Base-by-base conservation (phyloP, 1,140 invertebrate species). In the Pararge aegeria region DNA sequence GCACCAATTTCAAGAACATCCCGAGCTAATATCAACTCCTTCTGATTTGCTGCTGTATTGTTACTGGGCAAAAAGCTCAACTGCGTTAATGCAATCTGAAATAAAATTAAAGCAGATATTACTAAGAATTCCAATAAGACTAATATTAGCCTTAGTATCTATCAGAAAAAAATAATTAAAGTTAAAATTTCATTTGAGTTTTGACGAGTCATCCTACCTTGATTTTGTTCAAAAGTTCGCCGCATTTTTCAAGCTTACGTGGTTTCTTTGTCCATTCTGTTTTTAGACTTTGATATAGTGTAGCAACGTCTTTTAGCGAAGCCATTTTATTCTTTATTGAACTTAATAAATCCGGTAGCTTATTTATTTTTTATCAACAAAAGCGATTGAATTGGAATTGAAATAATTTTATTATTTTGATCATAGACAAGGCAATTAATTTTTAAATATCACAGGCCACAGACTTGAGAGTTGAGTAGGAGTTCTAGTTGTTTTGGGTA, bases 1-100 rank as follows among this genome's bases (percentile, higher is more conserved):
- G 97, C 97, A 62, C 98, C 98, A 72, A 99, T 97, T 93, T 99
- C 98, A 24, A 99, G 90, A 60, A 98, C 94, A 88, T 98, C 97
- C 73, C 97, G 91, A 5, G 97, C 97, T 61, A 99, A 90, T 24
- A 98, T 87, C 24, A 98, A 88, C 90, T 98, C 97, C 79, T 97
- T 94, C 88, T 96, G 94, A 49, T 94, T 93, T 29, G 95, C 95
- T 52, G 92, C 91, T 21, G 91, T 91, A 73, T 96, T 95, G 66
- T 95, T 94, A 58, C 95, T 97, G 20, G 97, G 97, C 27, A 99
- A 87, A 88, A 97, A 98, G 55, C 94, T 93, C 30, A 97, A 90
- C 80, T 95, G 94, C 0, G 97, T 98, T 24, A 98, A 90, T 5
- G 94, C 95, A 67, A 98, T 90, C 96, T 97, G 78, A 66, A 72